Evolutionary conservation across 2,888 invertebrate species (phyloP).

Genomic region (Hypolimnas misippus): DNA sequence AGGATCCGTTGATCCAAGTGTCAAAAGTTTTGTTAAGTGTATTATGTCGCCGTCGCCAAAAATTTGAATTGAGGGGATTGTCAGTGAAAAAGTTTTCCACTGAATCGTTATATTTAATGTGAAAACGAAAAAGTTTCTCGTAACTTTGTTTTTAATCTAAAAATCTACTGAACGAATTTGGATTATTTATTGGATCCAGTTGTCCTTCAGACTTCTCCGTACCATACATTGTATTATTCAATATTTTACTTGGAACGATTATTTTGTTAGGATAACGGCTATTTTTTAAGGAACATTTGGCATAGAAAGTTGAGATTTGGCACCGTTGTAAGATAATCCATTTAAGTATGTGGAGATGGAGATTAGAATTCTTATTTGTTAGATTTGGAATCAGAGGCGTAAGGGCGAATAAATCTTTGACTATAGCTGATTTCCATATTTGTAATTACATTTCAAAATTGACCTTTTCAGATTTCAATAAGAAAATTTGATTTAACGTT

Average conservation of each 20-base stretch:
- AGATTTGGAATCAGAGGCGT: neutral
- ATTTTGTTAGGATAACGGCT: neutral
- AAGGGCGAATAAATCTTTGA: neutral
- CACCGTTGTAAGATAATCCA: neutral
- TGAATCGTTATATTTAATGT: slow-evolving; percentile 27
- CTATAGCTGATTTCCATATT: too few species aligned
- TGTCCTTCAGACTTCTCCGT: neutral
- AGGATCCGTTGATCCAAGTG: slow-evolving; percentile 22
- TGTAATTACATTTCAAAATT: too few species aligned
- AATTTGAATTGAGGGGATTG: slow-evolving; percentile 30
- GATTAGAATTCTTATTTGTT: neutral
- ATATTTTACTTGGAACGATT: neutral
- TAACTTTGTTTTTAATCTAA: slow-evolving; percentile 28
- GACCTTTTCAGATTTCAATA: too few species aligned
- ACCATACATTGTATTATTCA: neutral
- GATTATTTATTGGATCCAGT: slow-evolving; percentile 9
- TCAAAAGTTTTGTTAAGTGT: slow-evolving; percentile 25
- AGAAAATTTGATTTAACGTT: too few species aligned
- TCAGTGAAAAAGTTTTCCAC: slow-evolving; percentile 18
- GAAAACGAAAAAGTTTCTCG: slow-evolving; percentile 22
- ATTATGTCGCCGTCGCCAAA: slow-evolving; percentile 28
- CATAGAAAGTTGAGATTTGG: neutral
- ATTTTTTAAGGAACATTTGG: neutral
- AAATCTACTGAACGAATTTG: slow-evolving; percentile 15
- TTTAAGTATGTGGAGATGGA: neutral